Evolutionary conservation across 2,113 vertebrate genomes (phyloP), one percentile per base, ranked within the genome.

Genomic region (Recurvirostra avosetta): DNA sequence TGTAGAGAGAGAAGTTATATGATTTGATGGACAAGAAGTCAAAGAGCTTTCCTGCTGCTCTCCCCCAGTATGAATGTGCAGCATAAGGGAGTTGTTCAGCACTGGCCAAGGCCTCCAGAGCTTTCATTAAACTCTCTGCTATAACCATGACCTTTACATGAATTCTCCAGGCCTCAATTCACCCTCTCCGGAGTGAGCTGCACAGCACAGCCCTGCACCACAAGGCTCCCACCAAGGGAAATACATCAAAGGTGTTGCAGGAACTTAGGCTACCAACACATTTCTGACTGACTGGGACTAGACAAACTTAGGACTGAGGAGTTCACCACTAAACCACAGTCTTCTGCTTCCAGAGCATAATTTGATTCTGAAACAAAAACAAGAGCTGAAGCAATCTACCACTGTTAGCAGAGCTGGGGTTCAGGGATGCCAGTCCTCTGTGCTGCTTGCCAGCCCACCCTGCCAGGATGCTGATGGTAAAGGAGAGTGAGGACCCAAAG

Each of bases 61-160:
- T 21, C 3, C 8, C 19, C 27, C 3, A 0, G 5, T 5, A 12
- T 0, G 9, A 58, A 20, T 0, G 0, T 3, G 3, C 12, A 30
- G 15, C 40, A 15, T 8, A 32, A 21, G 25, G 9, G 49, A 66
- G 32, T 2, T 38, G 20, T 19, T 15, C 15, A 14, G 67, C 32
- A 63, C 9, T 2, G 11, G 19, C 12, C 6, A 8, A 53, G 8
- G 22, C 9, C 4, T 71, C 15, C 32, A 17, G 20, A 62, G 23
- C 1, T 1, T 38, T 17, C 17, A 0, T 4, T 1, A 6, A 22
- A 4, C 14, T 47, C 14, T 47, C 18, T 43, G 52, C 32, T 66
- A 14, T 11, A 71, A 45, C 21, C 62, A n/a, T 0, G 0, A 29
- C 15, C n/a, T 21, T 11, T 1, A 22, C 2, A 2, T 8, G 18